Evolutionary conservation across 2,113 vertebrate species (phyloP).

Genomic region (Lepus timidus): DNA sequence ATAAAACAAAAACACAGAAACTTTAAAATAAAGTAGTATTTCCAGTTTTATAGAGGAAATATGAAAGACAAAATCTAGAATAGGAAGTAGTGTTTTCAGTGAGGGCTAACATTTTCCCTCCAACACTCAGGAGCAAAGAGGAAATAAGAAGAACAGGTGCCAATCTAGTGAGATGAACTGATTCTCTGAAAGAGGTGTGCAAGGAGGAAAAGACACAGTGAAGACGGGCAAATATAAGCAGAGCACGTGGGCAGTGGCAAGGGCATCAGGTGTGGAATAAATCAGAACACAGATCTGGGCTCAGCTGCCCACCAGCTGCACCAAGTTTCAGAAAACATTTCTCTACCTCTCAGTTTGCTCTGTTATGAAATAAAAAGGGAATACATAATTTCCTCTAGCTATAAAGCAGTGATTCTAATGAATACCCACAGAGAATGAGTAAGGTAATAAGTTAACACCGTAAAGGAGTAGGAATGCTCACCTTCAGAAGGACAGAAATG

Average conservation of each 20-base stretch:
- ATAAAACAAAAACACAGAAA: constrained; percentile 48
- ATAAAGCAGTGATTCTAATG: background rate
- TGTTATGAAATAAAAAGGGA: constrained; percentile 32
- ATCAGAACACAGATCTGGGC: background rate
- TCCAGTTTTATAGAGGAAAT: constrained; percentile 38
- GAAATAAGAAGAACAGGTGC: background rate
- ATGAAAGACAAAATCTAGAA: constrained; percentile 53
- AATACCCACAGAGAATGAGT: background rate
- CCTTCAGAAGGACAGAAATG: background rate
- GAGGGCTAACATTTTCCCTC: background rate
- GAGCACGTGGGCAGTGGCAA: background rate
- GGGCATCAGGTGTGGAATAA: background rate
- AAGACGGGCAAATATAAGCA: background rate
- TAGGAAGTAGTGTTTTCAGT: constrained; percentile 41
- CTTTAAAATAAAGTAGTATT: constrained; percentile 57
- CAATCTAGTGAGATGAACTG: constrained; percentile 13
- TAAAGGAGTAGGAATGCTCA: background rate
- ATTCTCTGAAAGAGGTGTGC: constrained; percentile 16
- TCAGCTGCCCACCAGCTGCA: constrained; percentile 9
- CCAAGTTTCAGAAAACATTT: background rate
- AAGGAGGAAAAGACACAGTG: background rate
- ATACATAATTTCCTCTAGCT: background rate
- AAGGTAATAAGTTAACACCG: background rate
- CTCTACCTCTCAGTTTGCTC: background rate
- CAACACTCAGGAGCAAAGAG: background rate